phyloP scores from a whole-genome alignment of 2,113 vertebrate species.

The Baryphthengus martii region DNA sequence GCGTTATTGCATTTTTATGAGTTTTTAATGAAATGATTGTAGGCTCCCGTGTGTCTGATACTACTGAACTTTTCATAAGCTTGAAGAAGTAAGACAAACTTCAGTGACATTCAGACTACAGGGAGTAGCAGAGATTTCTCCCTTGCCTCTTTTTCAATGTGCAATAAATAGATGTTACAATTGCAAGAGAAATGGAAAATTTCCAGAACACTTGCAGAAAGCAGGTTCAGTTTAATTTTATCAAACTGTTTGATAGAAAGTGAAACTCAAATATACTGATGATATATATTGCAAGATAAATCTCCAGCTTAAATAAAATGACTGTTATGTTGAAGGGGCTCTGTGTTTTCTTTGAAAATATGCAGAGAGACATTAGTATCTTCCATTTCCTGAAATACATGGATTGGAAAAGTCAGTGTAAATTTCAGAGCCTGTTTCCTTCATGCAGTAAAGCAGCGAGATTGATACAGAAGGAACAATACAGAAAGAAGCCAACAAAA shows the following conservation, averaged over 20 bases:
- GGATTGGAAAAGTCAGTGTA: not conserved
- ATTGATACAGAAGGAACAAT: not conserved
- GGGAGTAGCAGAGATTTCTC: not conserved
- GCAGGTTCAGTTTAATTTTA: constrained; percentile 3
- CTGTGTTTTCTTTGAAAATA: not conserved
- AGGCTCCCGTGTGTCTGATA: not conserved
- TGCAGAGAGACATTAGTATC: not conserved
- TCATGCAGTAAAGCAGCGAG: not conserved
- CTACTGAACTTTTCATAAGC: not conserved
- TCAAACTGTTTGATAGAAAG: not conserved
- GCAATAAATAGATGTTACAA: not conserved
- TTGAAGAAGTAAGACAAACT: not conserved
- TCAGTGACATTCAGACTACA: not conserved
- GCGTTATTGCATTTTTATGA: not conserved
- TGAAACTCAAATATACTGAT: not conserved
- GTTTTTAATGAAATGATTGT: not conserved
- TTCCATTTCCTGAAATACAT: not conserved
- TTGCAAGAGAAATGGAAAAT: not conserved
- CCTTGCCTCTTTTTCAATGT: not conserved
- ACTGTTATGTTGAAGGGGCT: not conserved
- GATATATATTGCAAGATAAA: not conserved
- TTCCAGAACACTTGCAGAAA: not conserved
- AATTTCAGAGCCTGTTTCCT: not conserved
- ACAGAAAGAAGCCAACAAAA: not conserved
- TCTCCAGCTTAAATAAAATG: not conserved